Evolutionary conservation across 2,113 vertebrate species (phyloP), one percentile per base, ranked within the genome.

Genomic region (Fulmarus glacialis): DNA sequence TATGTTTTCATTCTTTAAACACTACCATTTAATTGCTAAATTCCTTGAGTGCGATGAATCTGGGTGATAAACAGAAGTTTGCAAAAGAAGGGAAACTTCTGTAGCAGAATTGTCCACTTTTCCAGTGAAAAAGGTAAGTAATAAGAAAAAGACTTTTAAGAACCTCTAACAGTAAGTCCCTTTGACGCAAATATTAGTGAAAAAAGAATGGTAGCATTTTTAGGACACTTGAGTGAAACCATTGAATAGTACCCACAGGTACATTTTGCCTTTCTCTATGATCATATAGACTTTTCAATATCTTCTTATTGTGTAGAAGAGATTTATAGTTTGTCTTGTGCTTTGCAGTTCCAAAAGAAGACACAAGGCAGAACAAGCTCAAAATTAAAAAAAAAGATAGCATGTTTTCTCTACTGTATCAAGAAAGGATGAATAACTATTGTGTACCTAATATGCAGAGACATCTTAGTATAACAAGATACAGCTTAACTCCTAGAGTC

Each of bases 401-500:
- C 8, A 30, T 71, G 36, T 96, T 96, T 90, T 47, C 53, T 75
- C 30, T 92, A 36, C 43, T 93, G 30, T 87, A 80, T 78, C 79
- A 85, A 85, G 71, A 89, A 84, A 88, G 18, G 53, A 88, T 93
- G 87, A 68, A 52, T 85, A 93, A 93, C 82, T 71, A 50, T 50
- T 84, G 59, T 75, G 66, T 55, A 84, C 34, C 73, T 85, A 94
- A 77, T 89, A 87, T 64, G 52, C 55, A 52, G 66, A 82, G 82
- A 75, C 92, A 91, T 73, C 80, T 91, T 94, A 87, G 87, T 95
- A 95, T 93, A 97, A 97, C 96, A 94, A 90, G 90, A 96, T 92
- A 91, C 83, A 95, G 94, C 95, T 97, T 97, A 97, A 89, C 91
- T 94, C 77, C 89, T 92, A 81, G 75, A 97, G 45, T 94, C 87